Percentiles rank a stretch among this genome's conserved stretches.
phyloP scores from a whole-genome alignment of 2,113 vertebrate species.

The Sigmodon hispidus region DNA sequence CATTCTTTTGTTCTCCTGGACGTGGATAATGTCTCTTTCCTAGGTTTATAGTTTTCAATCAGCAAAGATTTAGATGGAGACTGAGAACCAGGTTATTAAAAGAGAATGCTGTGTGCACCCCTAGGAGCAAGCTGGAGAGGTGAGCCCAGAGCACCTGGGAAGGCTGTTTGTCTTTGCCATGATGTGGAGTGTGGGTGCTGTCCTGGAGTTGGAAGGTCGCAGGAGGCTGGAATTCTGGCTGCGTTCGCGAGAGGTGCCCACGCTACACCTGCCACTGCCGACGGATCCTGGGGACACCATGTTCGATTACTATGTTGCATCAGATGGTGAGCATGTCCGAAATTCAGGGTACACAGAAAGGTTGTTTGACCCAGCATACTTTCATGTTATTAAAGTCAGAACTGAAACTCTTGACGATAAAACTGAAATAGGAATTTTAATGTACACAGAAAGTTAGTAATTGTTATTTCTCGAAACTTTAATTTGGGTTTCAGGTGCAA shows the following conservation, averaged over 20 bases:
- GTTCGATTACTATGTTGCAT: slow-evolving; percentile 93
- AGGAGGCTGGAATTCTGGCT: slow-evolving; percentile 93
- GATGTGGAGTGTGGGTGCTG: slow-evolving; percentile 96
- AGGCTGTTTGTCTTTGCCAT: slow-evolving; percentile 94
- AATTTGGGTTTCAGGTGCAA: background rate
- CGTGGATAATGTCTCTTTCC: background rate
- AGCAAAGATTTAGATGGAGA: background rate
- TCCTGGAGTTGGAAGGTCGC: slow-evolving; percentile 92
- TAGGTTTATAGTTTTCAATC: background rate
- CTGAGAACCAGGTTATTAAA: background rate
- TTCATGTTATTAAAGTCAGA: background rate
- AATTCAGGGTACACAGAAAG: background rate
- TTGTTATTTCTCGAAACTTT: background rate
- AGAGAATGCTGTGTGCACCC: background rate
- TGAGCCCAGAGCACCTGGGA: slow-evolving; percentile 89
- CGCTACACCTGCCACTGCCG: slow-evolving; percentile 87
- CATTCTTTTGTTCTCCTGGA: background rate
- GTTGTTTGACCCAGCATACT: background rate
- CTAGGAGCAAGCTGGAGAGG: slow-evolving; percentile 92
- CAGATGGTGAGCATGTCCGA: slow-evolving; percentile 86
- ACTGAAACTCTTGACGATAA: background rate
- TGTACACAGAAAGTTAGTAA: background rate
- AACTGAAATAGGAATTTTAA: background rate
- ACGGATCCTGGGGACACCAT: slow-evolving; percentile 87
- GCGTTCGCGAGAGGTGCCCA: slow-evolving; percentile 81